Evolutionary conservation across 2,888 invertebrate genomes (phyloP), one percentile per base, ranked within the genome.

Genomic region (Eledone cirrhosa): DNA sequence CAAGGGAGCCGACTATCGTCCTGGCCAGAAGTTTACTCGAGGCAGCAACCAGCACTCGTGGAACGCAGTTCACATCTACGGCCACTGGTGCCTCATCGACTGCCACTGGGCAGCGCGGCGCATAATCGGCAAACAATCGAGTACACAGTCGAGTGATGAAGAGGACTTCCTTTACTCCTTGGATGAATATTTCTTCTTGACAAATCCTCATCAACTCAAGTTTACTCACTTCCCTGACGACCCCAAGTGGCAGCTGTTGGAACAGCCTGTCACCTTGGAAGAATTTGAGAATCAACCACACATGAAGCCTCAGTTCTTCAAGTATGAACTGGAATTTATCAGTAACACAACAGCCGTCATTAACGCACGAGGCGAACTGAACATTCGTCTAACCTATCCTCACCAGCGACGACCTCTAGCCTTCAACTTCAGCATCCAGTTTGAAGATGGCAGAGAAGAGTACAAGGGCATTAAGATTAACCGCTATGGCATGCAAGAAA

Each of bases 241-340:
- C 65, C 78, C 84, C 24, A 88, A 88, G 80, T 91, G 91, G 91
- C 91, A 91, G 85, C 85, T 91, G 79, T 83, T 91, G 24, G 89
- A 90, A 79, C 82, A 87, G 19, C 84, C 86, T 77, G 85, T 90
- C 65, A 83, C 84, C 0, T 84, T 89, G 78, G 86, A 88, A 29
- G 90, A 90, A 84, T 91, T 91, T 84, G 91, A 91, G 84, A 88
- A 90, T 83, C 88, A 91, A 85, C 90, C 90, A 0, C 90, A 90
- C 80, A 90, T 91, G 86, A 91, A 91, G 82, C 90, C 90, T 33
- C 89, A 90, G 79, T 91, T 91, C 87, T 91, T 91, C 87, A 90
- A 90, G 82, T 87, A 87, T 78, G 90, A 90, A 48, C 85, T 91
- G 74, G 90, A 90, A 83, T 89, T 91, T 84, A 87, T 89, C 76